Base-by-base conservation (phyloP, 2,888 invertebrate species). In the Allacma fusca region DNA sequence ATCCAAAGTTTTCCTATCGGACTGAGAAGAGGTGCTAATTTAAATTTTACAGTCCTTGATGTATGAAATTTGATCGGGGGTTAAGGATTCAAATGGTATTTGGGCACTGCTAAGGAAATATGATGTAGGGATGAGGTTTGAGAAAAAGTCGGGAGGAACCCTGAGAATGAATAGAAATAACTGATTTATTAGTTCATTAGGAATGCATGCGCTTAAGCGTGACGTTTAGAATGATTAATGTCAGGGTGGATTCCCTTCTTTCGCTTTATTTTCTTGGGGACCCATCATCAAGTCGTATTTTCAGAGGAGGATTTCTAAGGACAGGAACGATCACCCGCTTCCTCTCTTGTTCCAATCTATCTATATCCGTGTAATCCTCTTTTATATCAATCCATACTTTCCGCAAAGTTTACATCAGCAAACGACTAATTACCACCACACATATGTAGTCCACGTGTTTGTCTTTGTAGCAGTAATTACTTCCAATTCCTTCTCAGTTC, bases 131-230 rank as follows among this genome's bases (percentile, higher is more conserved):
- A 65, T 28, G 7, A 57, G 24, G 71, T 29, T 72, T 29, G 59
- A 59, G 72, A 72, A 57, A 59, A 72, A 59, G 29, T 44, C 29
- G 19, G 21, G 26, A 29, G 72, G 34, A 72, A 72, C 29, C 34
- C 59, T 50, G 62, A 24, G 71, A 71, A 71, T 71, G 71, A 59
- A 34, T 72, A 59, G 72, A 72, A 72, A 72, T 72, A 72, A 72
- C 72, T 72, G 72, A 72, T 72, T 72, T 72, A 72, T 72, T 72
- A 72, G 72, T 72, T 72, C 72, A 72, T 72, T 72, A 72, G 72
- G 72, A 72, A 72, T 72, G 72, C 72, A 72, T 72, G 72, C 21
- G 72, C 72, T 29, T 72, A 26, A 59, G 34, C 13, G 50, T 50
- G 71, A 50, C 71, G 71, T 71, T 24, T 50, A 16, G 57, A 50